Conservation (phyloP, 2,888 invertebrate genomes). For the Molorchus minor region DNA sequence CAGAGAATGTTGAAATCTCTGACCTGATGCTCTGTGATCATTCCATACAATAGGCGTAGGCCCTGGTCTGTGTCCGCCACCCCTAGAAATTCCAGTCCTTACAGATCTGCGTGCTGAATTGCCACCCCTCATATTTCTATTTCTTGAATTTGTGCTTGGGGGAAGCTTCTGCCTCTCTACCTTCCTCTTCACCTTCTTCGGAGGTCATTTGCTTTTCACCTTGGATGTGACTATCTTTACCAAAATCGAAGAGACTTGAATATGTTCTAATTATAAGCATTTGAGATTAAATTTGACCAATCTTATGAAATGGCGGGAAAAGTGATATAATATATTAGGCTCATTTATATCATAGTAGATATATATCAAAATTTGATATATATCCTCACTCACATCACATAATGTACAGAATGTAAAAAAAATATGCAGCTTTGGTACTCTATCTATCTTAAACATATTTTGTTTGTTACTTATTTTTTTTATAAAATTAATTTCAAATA, state of each 20-base stretch:
- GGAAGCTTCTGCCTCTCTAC: constrained; percentile 83
- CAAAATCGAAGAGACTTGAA: constrained; percentile 17
- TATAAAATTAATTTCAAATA: too few relatives aligned
- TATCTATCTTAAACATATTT: too few relatives aligned
- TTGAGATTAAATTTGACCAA: too few relatives aligned
- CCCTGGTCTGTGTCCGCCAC: constrained; percentile 59
- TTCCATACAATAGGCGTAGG: constrained; percentile 74
- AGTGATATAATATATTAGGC: too few relatives aligned
- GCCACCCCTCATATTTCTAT: constrained; percentile 51
- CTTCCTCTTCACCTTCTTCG: constrained; percentile 71
- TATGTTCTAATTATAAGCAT: neutral
- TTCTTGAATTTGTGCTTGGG: constrained; percentile 69
- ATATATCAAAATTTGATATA: too few relatives aligned
- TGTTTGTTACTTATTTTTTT: too few relatives aligned
- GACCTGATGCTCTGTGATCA: constrained; percentile 54
- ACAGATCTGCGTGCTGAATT: constrained; percentile 50
- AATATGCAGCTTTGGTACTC: too few relatives aligned
- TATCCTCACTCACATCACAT: too few relatives aligned
- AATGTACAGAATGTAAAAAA: too few relatives aligned
- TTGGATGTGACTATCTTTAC: constrained; percentile 68
- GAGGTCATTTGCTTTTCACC: constrained; percentile 69
- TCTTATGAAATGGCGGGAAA: too few relatives aligned
- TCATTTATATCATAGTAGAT: too few relatives aligned
- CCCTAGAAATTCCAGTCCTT: constrained; percentile 42
- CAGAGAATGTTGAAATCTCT: constrained; percentile 41